Base-by-base conservation (phyloP, 2,113 vertebrate genomes). In the Gorsachius goisagi region DNA sequence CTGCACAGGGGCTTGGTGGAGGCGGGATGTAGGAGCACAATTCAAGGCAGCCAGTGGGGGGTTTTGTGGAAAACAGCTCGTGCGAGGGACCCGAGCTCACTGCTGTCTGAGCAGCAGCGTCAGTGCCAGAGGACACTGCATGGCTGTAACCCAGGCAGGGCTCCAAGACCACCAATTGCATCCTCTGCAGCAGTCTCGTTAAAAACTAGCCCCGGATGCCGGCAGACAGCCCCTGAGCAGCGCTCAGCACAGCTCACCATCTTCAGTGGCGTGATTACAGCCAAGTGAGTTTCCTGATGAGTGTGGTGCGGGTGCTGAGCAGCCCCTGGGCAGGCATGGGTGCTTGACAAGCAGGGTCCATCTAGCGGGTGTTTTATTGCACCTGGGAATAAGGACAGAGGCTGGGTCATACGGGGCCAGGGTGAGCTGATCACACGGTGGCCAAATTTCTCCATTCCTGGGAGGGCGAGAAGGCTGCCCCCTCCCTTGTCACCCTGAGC, bases 331-430 rank as follows among this genome's bases (percentile, higher is more conserved):
- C 66, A 24, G 44, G 17, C 13, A 12, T 0, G 16, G 58, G 10
- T 58, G 17, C 76, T 66, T 21, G 23, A 39, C 33, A 28, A 22
- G 16, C 4, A 1, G 60, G 39, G 62, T 58, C 56, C 32, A 9
- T 30, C 32, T 9, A 21, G 44, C 30, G 9, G 6, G 27, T 75
- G 62, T 35, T 62, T 56, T 32, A 35, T 18, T 21, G 44, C 37
- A 52, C 52, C 68, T 58, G 22, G 44, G 32, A 64, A 44, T 32
- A 66, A 32, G 32, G 58, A 23, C 24, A 9, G 12, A 55, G 44
- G 32, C 35, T 79, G 2, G 1, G 41, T 12, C 5, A 0, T 14
- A 9, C 1, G 9, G 52, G 39, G n/a, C 53, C 3, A 1, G 44
- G 53, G 33, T 1, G 1, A 28, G 28, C 47, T 47, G 59, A 45